Evolutionary conservation across 2,888 invertebrate genomes (phyloP).

Genomic region (Halictus quadricinctus): DNA sequence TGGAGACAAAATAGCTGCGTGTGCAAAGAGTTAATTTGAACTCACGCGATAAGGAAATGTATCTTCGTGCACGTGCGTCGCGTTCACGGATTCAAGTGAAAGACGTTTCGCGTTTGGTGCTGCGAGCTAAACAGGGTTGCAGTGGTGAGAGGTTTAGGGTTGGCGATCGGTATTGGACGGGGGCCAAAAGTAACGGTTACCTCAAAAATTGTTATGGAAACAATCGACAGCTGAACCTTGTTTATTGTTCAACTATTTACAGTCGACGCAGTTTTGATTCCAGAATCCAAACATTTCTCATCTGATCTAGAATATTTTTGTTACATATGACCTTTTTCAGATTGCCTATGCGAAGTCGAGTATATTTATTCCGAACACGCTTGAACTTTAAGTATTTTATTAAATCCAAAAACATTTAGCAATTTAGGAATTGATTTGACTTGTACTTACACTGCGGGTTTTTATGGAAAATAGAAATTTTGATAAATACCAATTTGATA

Average conservation of each 20-base stretch:
- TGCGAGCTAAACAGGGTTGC: not conserved
- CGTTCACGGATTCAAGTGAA: not conserved
- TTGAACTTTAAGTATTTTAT: not conserved
- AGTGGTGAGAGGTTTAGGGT: not conserved
- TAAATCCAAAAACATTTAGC: not conserved
- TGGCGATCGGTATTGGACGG: not conserved
- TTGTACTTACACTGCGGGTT: not conserved
- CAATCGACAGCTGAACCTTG: not conserved
- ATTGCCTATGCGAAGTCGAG: too few relatives aligned
- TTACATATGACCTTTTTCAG: not conserved
- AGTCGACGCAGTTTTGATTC: not conserved
- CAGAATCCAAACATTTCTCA: not conserved
- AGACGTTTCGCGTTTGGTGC: not conserved
- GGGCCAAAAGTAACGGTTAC: not conserved
- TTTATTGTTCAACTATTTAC: not conserved
- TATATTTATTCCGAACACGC: not conserved
- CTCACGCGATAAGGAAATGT: not conserved
- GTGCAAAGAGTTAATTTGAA: conserved; percentile 5
- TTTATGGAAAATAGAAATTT: not conserved
- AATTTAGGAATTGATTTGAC: not conserved
- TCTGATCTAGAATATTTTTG: not conserved
- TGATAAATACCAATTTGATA: not conserved
- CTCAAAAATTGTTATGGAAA: not conserved
- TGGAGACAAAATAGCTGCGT: conserved; percentile 1
- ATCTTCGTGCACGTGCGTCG: not conserved